Evolutionary conservation across 2,888 invertebrate species (phyloP).

Genomic region (Drepanosiphum platanoidis): DNA sequence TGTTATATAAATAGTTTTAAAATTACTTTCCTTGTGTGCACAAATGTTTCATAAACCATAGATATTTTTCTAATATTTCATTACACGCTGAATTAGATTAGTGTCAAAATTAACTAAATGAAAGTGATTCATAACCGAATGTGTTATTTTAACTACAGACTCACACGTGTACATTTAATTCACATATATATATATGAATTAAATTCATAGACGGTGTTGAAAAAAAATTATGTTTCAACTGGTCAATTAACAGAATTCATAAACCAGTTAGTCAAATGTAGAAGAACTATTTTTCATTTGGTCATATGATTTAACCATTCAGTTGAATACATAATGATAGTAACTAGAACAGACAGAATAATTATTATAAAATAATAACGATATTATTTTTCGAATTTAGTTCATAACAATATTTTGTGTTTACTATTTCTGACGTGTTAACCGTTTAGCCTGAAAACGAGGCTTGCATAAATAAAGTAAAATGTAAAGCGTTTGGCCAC

Average conservation of each 20-base stretch:
- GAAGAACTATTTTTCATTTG: not conserved
- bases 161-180: too few species aligned
- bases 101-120: not conserved
- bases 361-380: not conserved
- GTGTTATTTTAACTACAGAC: not conserved
- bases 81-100: not conserved
- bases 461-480: not conserved
- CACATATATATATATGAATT: not conserved
- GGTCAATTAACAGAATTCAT: not conserved
- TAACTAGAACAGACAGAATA: too few species aligned
- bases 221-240: not conserved
- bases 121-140: not conserved
- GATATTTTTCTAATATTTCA: not conserved
- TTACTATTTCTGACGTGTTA: not conserved
- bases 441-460: not conserved
- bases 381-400: not conserved
- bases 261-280: not conserved
- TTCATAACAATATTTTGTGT: not conserved
- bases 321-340: not conserved
- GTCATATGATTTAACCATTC: not conserved
- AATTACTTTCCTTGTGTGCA: not conserved
- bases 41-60: not conserved
- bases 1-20: too few species aligned
- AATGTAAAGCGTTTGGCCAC: not conserved
- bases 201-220: not conserved